Evolutionary conservation across 2,888 invertebrate species (phyloP), one percentile per base, ranked within the genome.

Genomic region (Rhyacophila evoluta): DNA sequence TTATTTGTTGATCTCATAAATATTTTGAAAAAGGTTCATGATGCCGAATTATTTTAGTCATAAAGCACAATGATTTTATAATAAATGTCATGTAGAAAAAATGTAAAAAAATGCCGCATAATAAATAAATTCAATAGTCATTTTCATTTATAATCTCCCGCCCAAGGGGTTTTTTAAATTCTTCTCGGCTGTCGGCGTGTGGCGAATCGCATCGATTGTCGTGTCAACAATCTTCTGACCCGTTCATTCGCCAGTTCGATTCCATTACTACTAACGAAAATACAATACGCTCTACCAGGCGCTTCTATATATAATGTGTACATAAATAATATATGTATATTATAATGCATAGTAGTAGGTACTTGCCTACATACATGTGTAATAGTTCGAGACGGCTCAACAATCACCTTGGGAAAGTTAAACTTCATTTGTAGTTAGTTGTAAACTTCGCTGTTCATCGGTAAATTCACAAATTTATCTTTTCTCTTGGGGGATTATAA

Each of bases 211-310:
- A 55, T 55, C 55, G 55, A 55, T 55, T 55, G 55, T 55, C 55
- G 55, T 55, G 55, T 55, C 55, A 55, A 55, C 55, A 55, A 55
- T 55, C 55, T 55, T 55, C 55, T 55, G 55, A 55, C 55, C 55
- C 19, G 55, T 55, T 55, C 55, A 19, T 55, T 55, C 55, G 19
- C 19, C 55, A 19, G 55, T 19, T 55, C 55, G 55, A 55, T 55
- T 25, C 55, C 19, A 55, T 10, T 19, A 2, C 55, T 19, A 8
- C 10, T 10, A 19, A 55, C 12, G 1, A 55, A 55, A 25, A 55
- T 55, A 55, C 55, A 55, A 55, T 55, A 19, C 55, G 19, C 19
- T 41, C 5, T 19, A 55, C 15, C 55, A 55, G 55, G 19, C 55
- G 19, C 55, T 55, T 10, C 12, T 2, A 19, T 55, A 55, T 55